Evolutionary conservation across 2,888 invertebrate species (phyloP).

Genomic region (Hoplodrina ambigua): DNA sequence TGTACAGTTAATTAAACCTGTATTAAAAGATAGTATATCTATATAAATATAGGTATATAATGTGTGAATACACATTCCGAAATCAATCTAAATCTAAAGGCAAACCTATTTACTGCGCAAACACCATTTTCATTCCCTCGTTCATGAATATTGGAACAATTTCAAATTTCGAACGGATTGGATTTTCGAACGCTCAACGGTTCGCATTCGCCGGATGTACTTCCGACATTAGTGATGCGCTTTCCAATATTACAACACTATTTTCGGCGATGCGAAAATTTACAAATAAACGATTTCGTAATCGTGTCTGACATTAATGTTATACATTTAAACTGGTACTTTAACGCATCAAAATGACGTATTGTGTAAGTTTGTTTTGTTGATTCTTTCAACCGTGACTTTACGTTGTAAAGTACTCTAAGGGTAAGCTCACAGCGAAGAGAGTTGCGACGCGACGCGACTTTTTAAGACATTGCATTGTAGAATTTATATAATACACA

Average conservation of each 20-base stretch:
- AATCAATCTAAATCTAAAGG: constrained; percentile 2
- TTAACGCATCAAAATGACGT: constrained; percentile 9
- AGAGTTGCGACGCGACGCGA: too few relatives aligned
- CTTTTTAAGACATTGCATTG: too few relatives aligned
- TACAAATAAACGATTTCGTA: constrained; percentile 4
- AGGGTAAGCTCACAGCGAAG: too few relatives aligned
- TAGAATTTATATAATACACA: too few relatives aligned
- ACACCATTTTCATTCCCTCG: constrained; percentile 35
- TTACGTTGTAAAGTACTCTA: constrained; percentile 21
- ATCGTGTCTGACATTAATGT: constrained; percentile 12
- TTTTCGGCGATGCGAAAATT: constrained; percentile 34
- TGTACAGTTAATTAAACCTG: too few relatives aligned
- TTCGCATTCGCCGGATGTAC: constrained; percentile 48
- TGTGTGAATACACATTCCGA: too few relatives aligned
- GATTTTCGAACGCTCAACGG: constrained; percentile 28
- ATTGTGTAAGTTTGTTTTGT: constrained; percentile 32
- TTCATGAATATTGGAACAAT: constrained; percentile 46
- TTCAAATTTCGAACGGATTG: constrained; percentile 49
- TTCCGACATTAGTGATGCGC: constrained; percentile 49
- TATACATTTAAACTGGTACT: constrained; percentile 12
- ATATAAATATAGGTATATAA: too few relatives aligned
- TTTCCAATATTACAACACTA: constrained; percentile 50
- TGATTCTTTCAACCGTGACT: constrained; percentile 28
- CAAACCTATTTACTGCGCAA: constrained; percentile 17
- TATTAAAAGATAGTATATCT: too few relatives aligned